Evolutionary conservation across 2,888 invertebrate species (phyloP), one percentile per base, ranked within the genome.

Genomic region (Lottia scabra): DNA sequence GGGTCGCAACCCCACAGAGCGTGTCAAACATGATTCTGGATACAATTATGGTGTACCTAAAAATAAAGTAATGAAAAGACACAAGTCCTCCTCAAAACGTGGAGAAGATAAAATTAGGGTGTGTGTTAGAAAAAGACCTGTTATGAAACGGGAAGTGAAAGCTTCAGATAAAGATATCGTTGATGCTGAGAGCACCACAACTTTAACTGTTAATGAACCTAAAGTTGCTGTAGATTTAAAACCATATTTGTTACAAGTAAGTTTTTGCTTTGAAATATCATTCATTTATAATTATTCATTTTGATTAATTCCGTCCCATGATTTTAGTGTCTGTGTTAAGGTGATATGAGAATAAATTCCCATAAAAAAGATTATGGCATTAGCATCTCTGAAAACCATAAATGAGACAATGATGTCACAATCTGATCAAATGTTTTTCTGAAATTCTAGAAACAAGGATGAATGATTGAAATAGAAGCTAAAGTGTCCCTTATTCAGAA

Each of bases 1-100:
- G 45, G 75, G 72, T 76, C 19, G 74, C 67, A 65, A 80, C n/a
- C 75, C 78, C 0, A 79, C 83, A 1, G 85, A 85, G 68, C 81
- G 82, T 65, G 80, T 86, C 6, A 79, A 81, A 68, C 81, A 84
- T 44, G 70, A 70, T 56, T 78, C 80, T 64, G 86, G 87, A 6
- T 89, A 89, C 76, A 87, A 88, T 74, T 89, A 89, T 81, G 89
- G 89, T n/a, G 82, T 89, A 6, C 87, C 87, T 23, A 75, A 65
- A 43, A 70, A 26, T 63, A 75, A 71, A 71, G 65, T 68, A 66
- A 65, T 63, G 48, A 63, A 56, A 75, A 71, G 30, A 62, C 67
- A 63, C 62, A 69, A 23, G 16, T 73, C 15, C 26, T 48, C 68
- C 43, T 64, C 26, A 15, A 23, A 27, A 48, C 72, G 44, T 26